Conservation (phyloP, 2,113 vertebrate genomes). For the Myotis brandtii region DNA sequence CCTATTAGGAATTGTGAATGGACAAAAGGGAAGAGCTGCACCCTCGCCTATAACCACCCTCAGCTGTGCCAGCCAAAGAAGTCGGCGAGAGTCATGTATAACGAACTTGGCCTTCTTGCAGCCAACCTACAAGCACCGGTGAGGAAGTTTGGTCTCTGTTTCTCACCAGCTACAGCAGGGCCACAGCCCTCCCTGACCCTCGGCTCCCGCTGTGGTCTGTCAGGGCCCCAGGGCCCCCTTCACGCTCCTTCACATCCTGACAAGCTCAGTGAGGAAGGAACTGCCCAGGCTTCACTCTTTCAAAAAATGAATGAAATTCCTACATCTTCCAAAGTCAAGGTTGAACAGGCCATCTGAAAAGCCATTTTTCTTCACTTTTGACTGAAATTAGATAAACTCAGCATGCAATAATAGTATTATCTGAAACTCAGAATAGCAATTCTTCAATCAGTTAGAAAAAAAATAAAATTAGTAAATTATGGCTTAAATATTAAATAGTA, state of each 20-base stretch:
- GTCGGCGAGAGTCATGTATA: background rate
- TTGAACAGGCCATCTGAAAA: background rate
- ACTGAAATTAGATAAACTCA: background rate
- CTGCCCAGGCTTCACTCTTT: background rate
- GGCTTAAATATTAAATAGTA: background rate
- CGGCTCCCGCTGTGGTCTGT: background rate
- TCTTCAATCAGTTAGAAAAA: background rate
- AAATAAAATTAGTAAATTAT: background rate
- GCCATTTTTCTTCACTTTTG: background rate
- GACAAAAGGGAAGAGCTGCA: background rate
- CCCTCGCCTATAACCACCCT: background rate
- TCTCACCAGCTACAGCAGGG: background rate
- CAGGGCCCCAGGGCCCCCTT: background rate
- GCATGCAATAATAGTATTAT: background rate
- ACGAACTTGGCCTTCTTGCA: background rate
- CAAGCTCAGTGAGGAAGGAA: background rate
- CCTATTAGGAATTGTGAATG: constrained; percentile 3
- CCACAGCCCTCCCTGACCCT: background rate
- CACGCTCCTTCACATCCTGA: background rate
- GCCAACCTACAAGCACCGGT: background rate
- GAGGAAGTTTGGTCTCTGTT: background rate
- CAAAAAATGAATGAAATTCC: background rate
- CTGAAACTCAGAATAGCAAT: constrained; percentile 2
- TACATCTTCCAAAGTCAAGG: background rate
- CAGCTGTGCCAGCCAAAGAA: background rate